Evolutionary conservation across 2,888 invertebrate species (phyloP).

Genomic region (Coelinius sp.): DNA sequence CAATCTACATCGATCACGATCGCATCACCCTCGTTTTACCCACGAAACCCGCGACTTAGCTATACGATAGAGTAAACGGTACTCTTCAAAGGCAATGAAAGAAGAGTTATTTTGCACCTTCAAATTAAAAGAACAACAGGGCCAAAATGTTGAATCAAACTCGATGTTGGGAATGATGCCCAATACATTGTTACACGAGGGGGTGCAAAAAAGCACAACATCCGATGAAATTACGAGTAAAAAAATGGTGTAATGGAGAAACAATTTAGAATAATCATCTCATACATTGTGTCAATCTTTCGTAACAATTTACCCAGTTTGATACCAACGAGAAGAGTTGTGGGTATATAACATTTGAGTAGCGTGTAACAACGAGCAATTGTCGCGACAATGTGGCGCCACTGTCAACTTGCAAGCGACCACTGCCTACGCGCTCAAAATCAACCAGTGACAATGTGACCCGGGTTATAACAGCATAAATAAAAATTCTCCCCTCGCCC

Average conservation of each 20-base stretch:
- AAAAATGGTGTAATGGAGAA: background rate
- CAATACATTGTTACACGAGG: no score
- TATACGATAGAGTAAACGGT: background rate
- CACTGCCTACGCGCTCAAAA: conserved; percentile 30
- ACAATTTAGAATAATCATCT: conserved; percentile 3
- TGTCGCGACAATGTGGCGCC: conserved; percentile 63
- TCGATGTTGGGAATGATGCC: no score
- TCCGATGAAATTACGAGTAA: background rate
- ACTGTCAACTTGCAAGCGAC: conserved; percentile 44
- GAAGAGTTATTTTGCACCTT: background rate
- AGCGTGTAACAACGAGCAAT: conserved; percentile 47
- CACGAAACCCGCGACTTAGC: background rate
- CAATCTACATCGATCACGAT: conserved; percentile 69
- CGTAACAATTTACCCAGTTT: background rate
- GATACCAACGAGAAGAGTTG: conserved; percentile 6
- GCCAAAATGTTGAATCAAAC: no score
- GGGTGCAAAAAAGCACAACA: background rate
- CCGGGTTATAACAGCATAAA: conserved; percentile 2
- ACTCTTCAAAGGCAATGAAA: background rate
- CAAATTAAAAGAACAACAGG: background rate
- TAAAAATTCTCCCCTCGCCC: background rate
- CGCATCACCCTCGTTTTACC: conserved; percentile 43
- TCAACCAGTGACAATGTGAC: conserved; percentile 18
- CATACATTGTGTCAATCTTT: conserved; percentile 8
- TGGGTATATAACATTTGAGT: conserved; percentile 25